Percentiles rank a stretch among this genome's conserved stretches.
Conservation (phyloP, 2,888 invertebrate species). For the Plagodis pulveraria region DNA sequence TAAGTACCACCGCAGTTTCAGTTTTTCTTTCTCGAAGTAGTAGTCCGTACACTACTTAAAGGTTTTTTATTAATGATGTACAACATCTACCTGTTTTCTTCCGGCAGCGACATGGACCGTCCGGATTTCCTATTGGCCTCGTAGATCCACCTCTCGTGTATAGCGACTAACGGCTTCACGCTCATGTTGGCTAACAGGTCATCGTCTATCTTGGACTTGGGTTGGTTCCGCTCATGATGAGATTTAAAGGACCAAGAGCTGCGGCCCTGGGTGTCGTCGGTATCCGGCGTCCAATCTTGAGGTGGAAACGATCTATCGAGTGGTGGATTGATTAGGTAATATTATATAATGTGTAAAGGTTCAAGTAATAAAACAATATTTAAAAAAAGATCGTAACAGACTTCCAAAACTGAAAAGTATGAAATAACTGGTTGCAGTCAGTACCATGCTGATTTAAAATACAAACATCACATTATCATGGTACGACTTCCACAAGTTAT, state of each 20-base stretch:
- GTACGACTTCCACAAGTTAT: too few species aligned
- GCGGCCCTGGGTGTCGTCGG: conserved; percentile 49
- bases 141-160: conserved; percentile 79
- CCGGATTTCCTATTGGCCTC: conserved; percentile 72
- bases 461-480: too few species aligned
- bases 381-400: too few species aligned
- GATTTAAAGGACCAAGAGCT: conserved; percentile 54
- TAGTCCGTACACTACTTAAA: too few species aligned
- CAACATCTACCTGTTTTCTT: conserved; percentile 62
- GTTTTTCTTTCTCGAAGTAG: too few species aligned
- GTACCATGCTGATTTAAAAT: too few species aligned
- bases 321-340: neutral
- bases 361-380: too few species aligned
- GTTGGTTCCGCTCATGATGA: conserved; percentile 34
- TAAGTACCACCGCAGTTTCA: too few species aligned
- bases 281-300: conserved; percentile 53
- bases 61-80: neutral
- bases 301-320: conserved; percentile 44
- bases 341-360: too few species aligned
- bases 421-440: too few species aligned
- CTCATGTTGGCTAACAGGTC: conserved; percentile 66
- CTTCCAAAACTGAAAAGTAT: too few species aligned
- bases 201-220: conserved; percentile 55
- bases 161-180: conserved; percentile 77
- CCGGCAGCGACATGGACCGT: conserved; percentile 72